phyloP scores from a whole-genome alignment of 2,113 vertebrate species.

The Coptodon rendalli region DNA sequence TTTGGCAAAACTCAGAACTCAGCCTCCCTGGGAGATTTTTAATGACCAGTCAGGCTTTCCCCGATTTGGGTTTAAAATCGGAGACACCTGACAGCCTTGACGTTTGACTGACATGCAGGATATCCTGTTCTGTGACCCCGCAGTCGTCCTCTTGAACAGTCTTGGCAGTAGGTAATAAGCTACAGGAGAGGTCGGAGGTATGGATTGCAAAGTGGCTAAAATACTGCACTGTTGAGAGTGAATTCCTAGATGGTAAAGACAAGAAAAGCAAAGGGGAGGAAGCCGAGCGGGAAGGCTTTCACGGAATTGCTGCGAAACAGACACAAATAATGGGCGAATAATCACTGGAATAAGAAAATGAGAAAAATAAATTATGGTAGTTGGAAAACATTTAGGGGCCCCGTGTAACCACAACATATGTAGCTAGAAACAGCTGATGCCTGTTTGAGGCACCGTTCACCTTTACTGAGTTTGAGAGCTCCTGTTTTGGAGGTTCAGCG shows the following conservation, averaged over 20 bases:
- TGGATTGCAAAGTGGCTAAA: conserved; percentile 29
- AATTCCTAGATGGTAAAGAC: conserved; percentile 30
- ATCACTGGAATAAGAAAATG: neutral
- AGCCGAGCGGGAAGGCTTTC: neutral
- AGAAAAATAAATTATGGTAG: neutral
- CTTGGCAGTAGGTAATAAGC: conserved; percentile 46
- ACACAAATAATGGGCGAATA: neutral
- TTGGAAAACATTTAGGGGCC: neutral
- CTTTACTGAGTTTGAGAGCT: conserved; percentile 7
- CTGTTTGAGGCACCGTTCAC: neutral
- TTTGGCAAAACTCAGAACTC: conserved; percentile 33
- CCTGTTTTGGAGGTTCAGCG: neutral
- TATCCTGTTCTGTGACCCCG: conserved; percentile 58
- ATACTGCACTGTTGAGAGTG: neutral
- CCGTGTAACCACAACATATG: conserved; percentile 7
- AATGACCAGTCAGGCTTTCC: conserved; percentile 49
- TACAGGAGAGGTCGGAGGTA: conserved; percentile 29
- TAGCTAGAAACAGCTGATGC: neutral
- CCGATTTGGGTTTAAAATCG: conserved; percentile 13
- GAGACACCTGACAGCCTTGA: conserved; percentile 52
- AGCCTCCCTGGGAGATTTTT: conserved; percentile 36
- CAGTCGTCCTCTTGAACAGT: conserved; percentile 28
- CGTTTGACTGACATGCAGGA: conserved; percentile 67
- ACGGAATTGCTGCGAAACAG: neutral
- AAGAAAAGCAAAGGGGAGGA: neutral